Percentiles rank a stretch among this genome's conserved stretches.
phyloP scores from a whole-genome alignment of 2,113 vertebrate genomes.

The Ariopsis seemanni region DNA sequence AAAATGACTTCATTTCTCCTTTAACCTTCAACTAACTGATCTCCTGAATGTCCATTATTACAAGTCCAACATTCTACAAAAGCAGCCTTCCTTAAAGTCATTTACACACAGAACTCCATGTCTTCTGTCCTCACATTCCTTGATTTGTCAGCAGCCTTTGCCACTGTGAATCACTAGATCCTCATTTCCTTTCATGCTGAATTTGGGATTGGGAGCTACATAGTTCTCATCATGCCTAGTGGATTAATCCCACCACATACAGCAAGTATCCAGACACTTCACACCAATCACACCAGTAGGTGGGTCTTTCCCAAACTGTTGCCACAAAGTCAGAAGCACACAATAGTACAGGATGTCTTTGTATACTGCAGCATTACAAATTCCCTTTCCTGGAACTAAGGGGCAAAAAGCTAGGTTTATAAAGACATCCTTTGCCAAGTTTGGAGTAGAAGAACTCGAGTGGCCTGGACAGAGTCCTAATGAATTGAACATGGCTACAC shows the following conservation, averaged over 20 bases:
- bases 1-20: too few relatives aligned
- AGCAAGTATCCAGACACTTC: background rate
- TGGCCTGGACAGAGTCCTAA: background rate
- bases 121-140: background rate
- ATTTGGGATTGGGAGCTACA: background rate
- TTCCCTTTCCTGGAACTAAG: background rate
- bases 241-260: background rate
- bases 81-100: background rate
- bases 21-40: background rate
- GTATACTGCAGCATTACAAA: background rate
- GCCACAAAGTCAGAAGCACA: too few relatives aligned
- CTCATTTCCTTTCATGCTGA: background rate
- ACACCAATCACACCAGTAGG: background rate
- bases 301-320: background rate
- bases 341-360: background rate
- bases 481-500: background rate
- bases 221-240: too few relatives aligned
- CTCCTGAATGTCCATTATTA: background rate
- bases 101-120: background rate
- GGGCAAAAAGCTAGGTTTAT: background rate
- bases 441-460: background rate
- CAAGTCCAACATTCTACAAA: background rate
- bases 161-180: background rate
- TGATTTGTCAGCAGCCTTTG: background rate
- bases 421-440: background rate